phyloP scores from a whole-genome alignment of 2,113 vertebrate species.

The Noctilio leporinus region DNA sequence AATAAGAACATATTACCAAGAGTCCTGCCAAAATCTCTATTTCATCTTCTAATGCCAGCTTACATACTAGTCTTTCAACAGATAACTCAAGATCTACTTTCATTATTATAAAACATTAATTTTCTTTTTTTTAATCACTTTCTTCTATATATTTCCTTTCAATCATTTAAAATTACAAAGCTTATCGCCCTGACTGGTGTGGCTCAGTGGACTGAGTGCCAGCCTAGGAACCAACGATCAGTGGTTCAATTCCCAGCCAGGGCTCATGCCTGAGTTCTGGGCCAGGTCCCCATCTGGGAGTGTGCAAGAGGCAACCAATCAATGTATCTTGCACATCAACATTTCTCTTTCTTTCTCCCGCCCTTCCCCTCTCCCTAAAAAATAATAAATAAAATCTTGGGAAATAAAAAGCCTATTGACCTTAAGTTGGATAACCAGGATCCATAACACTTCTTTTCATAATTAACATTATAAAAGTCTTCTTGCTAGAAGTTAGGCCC shows the following conservation, averaged over 20 bases:
- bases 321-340: too few relatives aligned
- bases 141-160: neutral
- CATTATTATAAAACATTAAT: neutral
- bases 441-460: neutral
- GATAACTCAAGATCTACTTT: slow-evolving; percentile 6
- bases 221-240: too few relatives aligned
- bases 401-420: neutral
- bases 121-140: neutral
- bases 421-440: neutral
- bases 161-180: slow-evolving; percentile 1
- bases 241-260: too few relatives aligned
- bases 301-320: too few relatives aligned
- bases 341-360: too few relatives aligned
- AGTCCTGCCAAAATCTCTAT: neutral
- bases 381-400: too few relatives aligned
- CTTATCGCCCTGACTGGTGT: too few relatives aligned
- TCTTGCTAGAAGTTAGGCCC: neutral
- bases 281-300: too few relatives aligned
- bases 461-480: neutral
- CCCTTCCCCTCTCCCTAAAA: too few relatives aligned
- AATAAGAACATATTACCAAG: neutral
- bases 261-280: too few relatives aligned
- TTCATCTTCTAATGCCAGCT: neutral
- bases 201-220: too few relatives aligned
- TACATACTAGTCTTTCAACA: neutral